Evolutionary conservation across 2,797 vertebrate genomes (phyloP).

Genomic region (Podarcis siculus): DNA sequence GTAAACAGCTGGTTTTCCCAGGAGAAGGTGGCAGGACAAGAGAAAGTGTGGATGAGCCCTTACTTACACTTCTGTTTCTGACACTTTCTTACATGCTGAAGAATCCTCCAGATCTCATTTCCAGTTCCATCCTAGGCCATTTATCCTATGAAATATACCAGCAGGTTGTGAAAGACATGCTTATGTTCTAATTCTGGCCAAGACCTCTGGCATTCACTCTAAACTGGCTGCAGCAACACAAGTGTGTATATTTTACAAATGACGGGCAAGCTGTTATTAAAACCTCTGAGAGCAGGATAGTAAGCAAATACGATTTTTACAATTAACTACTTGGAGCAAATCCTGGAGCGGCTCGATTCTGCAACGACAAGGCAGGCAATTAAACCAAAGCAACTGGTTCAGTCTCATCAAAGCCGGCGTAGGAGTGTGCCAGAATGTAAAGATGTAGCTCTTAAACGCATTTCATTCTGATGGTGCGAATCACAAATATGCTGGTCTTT

Average conservation of each 20-base stretch:
- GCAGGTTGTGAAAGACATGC: neutral
- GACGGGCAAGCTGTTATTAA: constrained; percentile 12
- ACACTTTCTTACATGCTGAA: neutral
- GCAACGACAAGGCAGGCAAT: neutral
- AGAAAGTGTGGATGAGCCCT: too few species aligned
- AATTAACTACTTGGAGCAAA: constrained; percentile 16
- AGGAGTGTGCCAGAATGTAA: neutral
- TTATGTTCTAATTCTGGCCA: neutral
- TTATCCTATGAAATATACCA: neutral
- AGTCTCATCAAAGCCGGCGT: neutral
- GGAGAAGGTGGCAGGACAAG: too few species aligned
- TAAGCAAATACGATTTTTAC: constrained; percentile 25
- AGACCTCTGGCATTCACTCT: neutral
- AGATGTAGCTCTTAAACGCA: neutral
- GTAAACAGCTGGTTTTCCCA: too few species aligned
- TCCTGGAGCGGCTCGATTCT: neutral
- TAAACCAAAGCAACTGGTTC: neutral
- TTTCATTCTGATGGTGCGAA: neutral
- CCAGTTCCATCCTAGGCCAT: neutral
- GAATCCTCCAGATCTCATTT: neutral
- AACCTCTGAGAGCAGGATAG: neutral
- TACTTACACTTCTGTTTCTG: neutral
- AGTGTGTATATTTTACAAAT: neutral
- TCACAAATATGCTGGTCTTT: neutral
- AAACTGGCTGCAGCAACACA: neutral